A percentile compares a stretch with the other conserved stretches of the same genome.
Evolutionary conservation across 1,140 invertebrate species (phyloP).

Genomic region (Nixonia krombeini): DNA sequence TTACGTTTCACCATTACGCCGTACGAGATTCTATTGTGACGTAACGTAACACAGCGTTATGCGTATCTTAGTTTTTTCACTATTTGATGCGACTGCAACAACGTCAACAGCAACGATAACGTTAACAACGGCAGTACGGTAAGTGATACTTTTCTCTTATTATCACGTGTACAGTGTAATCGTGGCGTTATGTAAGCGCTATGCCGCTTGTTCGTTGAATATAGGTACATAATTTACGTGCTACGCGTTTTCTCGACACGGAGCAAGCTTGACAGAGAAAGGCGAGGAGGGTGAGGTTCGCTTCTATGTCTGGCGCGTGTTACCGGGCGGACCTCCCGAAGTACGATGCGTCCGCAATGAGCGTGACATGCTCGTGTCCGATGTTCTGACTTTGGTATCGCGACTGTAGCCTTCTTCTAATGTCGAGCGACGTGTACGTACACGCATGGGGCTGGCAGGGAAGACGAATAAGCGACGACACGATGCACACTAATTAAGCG

Average conservation of each 20-base stretch:
- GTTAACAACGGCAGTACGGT: too few relatives aligned
- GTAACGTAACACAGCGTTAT: too few relatives aligned
- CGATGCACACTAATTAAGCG: constrained; percentile 42
- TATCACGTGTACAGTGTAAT: constrained; percentile 12
- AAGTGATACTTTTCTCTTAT: too few relatives aligned
- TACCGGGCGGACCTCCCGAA: constrained; percentile 38
- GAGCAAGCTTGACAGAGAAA: constrained; percentile 41
- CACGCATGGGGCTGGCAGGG: constrained; percentile 37
- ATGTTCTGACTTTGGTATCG: constrained; percentile 39
- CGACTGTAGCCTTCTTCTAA: constrained; percentile 43
- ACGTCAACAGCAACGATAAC: too few relatives aligned
- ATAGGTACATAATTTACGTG: constrained; percentile 41
- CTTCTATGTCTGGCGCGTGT: constrained; percentile 32
- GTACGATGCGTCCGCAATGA: constrained; percentile 36
- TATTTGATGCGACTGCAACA: too few relatives aligned
- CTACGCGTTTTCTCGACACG: constrained; percentile 47
- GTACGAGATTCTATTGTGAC: too few relatives aligned
- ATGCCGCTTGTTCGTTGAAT: constrained; percentile 36
- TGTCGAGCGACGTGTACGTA: constrained; percentile 43
- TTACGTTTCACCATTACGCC: too few relatives aligned
- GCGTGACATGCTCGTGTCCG: constrained; percentile 37
- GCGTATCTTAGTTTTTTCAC: too few relatives aligned
- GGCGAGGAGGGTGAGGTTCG: constrained; percentile 30
- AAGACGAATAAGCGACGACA: constrained; percentile 48
- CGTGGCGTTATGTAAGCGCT: constrained; percentile 34